Base-by-base conservation (phyloP, 2,888 invertebrate species). In the Augochlorella aurata region DNA sequence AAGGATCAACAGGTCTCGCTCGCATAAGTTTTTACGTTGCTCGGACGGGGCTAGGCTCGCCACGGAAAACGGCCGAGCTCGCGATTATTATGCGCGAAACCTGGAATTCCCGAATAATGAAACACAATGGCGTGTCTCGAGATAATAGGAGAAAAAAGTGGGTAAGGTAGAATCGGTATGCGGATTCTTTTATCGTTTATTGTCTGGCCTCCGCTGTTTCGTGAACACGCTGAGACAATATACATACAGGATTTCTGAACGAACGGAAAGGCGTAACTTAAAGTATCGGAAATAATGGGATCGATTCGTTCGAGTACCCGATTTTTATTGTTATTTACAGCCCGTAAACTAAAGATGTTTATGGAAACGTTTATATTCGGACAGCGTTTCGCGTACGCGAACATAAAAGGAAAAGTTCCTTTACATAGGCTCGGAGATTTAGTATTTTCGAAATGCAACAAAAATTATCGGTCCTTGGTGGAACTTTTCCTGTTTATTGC, bases 91-190 rank as follows among this genome's bases (percentile, higher is more conserved):
- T 65, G 81, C 73, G 24, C 50, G 66, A 45, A 50, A 80, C 80
- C 67, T 83, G 68, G 77, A 74, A 85, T 85, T 85, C 78, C 76
- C 54, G 79, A 83, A 85, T 85, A 83, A 85, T 77, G 77, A 80
- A 76, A 76, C 74, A 71, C 68, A 69, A 58, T 71, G 75, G 68
- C 77, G 58, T 61, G 50, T 63, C 74, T 52, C 24, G 52, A 54
- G 61, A 29, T 69, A 58, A 47, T 71, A 61, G 63, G 74, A 29
- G 29, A 24, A 52, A 52, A 50, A 65, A 52, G 67, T 18, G 67
- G 38, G 52, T n/a, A 72, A 54, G 71, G 71, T 24, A 67, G 70
- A 44, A 67, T 16, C 52, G 63, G 69, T 69, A 75, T 54, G 18
- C 52, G 65, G 44, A 77, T 67, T 74, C 58, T 47, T 79, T 74